Evolutionary conservation across 1,140 invertebrate species (phyloP), one percentile per base, ranked within the genome.

Genomic region (Bombus polaris): DNA sequence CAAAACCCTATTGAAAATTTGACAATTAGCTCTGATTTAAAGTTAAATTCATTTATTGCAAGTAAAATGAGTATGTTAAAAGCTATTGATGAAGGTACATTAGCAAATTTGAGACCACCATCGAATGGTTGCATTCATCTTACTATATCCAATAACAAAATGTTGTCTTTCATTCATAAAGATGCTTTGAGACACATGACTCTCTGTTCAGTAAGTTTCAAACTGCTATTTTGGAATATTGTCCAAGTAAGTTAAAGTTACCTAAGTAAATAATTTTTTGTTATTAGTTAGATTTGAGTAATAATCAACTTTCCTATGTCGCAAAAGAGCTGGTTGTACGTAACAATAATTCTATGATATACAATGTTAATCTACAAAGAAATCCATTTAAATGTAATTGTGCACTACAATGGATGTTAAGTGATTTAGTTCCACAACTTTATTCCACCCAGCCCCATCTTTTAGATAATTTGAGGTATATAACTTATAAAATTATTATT

Each of bases 311-410:
- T n/a, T 84, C 75, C 1, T 57, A 90, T 8, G 84, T 95, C 18
- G 79, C 90, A 37, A 44, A 83, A 59, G 81, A 91, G 39, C 18
- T 92, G 59, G 62, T 66, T 32, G 13, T 82, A 79, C 66, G 83
- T 28, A 86, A 71, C 13, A 80, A 59, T 81, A 88, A 80, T 42
- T 82, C 82, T 42, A 65, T 18, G 32, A 77, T 22, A 1, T 71
- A 89, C 37, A 91, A 85, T 57, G 85, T 95, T 53, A 90, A 95
- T 91, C 84, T 94, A 42, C 93, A 94, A 93, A 86, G 88, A 42
- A 95, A 95, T 90, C 94, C 94, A n/a, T 90, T 95, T 42, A 77
- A 90, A 81, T 95, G 94, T 37, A 89, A 95, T 78, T 95, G 94
- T 37, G 75, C 92, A 15, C 77, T 92, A 18, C 93, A 95, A 72